Base-by-base conservation (phyloP, 2,797 vertebrate species). In the Echiichthys vipera region DNA sequence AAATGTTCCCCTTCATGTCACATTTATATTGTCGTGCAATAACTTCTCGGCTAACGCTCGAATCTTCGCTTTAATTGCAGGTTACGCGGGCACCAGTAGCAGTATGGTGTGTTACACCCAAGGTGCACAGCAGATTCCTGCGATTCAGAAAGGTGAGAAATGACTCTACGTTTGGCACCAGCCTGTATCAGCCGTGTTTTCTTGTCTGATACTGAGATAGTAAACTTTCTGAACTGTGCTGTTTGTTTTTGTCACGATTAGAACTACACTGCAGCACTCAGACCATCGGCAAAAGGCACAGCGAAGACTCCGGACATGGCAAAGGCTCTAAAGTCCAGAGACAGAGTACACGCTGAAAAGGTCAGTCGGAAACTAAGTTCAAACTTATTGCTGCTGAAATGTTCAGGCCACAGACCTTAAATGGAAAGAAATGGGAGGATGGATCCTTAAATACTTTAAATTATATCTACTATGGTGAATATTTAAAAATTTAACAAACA, bases 271-370 rank as follows among this genome's bases (percentile, higher is more conserved):
- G 74, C 55, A 27, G n/a, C 80, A 17, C 63, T 45, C 88, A 80
- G 42, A 81, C 57, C 30, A 70, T 79, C 49, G 90, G 86, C 13
- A 95, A 95, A 67, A 89, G 95, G 2, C 94, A 92, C 91, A 91
- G 24, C 0, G 93, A 94, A 49, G 93, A 95, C 42, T 79, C 84
- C 15, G 86, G 84, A 2, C 87, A 77, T 1, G 34, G 72, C 39
- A 90, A 85, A 54, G 70, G 84, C 70, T 92, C 92, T 2, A 95
- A 95, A 86, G 62, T 95, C 59, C 94, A 90, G 89, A 91, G 92
- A 54, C 94, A 94, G 76, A 91, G 89, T 81, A 89, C 55, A 75
- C 90, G 87, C 55, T 95, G 90, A 74, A 71, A 18, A 81, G 89
- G 93, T 93, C 2, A 56, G 87, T 20, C 12, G 2, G n/a, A 24